Percentiles rank a stretch among this genome's conserved stretches.
phyloP scores from a whole-genome alignment of 2,113 vertebrate species.

The Otolemur garnettii region DNA sequence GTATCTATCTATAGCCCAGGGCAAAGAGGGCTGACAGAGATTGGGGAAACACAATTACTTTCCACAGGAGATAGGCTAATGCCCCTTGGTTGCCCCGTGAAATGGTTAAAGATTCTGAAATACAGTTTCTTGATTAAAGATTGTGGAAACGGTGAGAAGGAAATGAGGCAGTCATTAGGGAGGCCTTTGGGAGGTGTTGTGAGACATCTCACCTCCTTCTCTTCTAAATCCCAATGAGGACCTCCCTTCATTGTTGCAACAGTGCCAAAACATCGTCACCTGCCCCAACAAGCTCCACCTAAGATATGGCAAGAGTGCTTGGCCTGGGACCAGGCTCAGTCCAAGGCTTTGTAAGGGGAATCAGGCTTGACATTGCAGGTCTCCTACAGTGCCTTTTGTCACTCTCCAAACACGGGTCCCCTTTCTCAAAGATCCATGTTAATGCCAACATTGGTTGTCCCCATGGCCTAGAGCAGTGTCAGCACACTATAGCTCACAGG shows the following conservation, averaged over 20 bases:
- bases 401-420: no score
- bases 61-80: background rate
- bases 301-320: background rate
- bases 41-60: background rate
- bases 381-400: rapidly evolving
- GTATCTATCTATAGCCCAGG: background rate
- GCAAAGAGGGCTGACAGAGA: background rate
- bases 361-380: background rate
- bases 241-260: slow-evolving; percentile 32
- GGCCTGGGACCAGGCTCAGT: background rate
- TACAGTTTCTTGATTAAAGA: background rate
- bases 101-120: slow-evolving; percentile 52
- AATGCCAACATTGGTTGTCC: background rate
- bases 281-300: background rate
- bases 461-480: no score
- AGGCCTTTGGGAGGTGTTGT: background rate
- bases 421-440: background rate
- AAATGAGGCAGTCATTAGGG: rapidly evolving
- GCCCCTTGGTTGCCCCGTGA: background rate
- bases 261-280: background rate
- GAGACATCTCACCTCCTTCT: background rate
- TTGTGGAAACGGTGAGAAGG: background rate
- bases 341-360: background rate
- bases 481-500: background rate
- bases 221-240: background rate